Evolutionary conservation across 2,797 vertebrate species (phyloP), one percentile per base, ranked within the genome.

Genomic region (Neosalanx taihuensis): DNA sequence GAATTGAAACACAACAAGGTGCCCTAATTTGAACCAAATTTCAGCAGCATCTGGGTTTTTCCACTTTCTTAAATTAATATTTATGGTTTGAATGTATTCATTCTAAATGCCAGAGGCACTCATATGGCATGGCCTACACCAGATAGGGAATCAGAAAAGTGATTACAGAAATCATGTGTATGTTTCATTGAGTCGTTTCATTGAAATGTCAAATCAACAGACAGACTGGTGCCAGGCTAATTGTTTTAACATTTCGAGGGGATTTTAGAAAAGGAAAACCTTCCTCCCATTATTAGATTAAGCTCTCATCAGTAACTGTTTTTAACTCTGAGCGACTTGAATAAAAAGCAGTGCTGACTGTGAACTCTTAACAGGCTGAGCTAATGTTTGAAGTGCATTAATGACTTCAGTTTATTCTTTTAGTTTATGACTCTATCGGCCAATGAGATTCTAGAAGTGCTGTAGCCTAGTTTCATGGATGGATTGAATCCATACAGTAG

Each of bases 131-230:
- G 62, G 62, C 7, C 18, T 23, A 41, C 13, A 65, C 12, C 37
- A 46, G 37, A 51, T 26, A 17, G 0, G 23, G 26, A 29, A 30
- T 3, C 46, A 26, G 41, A 53, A 15, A 46, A 30, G 29, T 31
- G 26, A 53, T 67, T 53, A 30, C 41, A 30, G 23, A 20, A 15
- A n/a, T 65, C 23, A 23, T 26, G 58, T 9, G 6, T 18, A 10
- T 59, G 20, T 46, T 41, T 46, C 64, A 23, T 10, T 26, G 37
- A 23, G 35, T 46, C 4, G 23, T 46, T 65, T 46, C 26, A 26
- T 67, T 67, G 64, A 51, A 53, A 51, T 29, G 64, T 67, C 23
- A 51, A 18, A 67, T 49, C 41, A 53, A 51, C 41, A 66, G 64
- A 51, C 46, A 49, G 26, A 23, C 64, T 31, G 64, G 46, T 67